These are phyloP conservation scores for Trachythela sp. DNA, from an alignment of 64 coral and sea anemone species.

Conservation along the genomic window DNA sequence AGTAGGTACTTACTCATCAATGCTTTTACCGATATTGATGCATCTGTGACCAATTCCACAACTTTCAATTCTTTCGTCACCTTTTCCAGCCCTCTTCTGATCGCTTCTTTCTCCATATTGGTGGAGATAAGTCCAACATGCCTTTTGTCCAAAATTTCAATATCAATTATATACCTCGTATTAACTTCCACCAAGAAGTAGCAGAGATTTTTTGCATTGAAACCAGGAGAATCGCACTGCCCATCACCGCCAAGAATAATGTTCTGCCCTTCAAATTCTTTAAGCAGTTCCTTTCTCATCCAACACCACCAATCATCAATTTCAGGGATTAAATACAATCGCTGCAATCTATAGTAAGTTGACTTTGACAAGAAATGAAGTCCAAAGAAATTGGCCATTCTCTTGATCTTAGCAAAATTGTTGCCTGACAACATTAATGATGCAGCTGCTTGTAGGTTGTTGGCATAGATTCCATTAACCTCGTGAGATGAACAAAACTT, in stretches of 20 bases:
- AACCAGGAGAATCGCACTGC: conserved; percentile 57
- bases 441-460: conserved; percentile 44
- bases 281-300: conserved; percentile 15
- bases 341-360: conserved; percentile 39
- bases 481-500: conserved; percentile 32
- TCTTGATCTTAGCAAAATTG: conserved; percentile 22
- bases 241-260: conserved; percentile 51
- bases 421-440: conserved; percentile 34
- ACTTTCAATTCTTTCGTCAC: conserved; percentile 10
- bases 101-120: not conserved
- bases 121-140: not conserved
- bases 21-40: conserved; percentile 2
- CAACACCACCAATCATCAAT: conserved; percentile 59
- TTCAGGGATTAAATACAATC: conserved; percentile 42
- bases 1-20: not conserved
- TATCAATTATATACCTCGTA: conserved; percentile 24
- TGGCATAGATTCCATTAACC: conserved; percentile 26
- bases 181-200: conserved; percentile 27
- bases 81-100: not conserved
- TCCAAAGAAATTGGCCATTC: conserved; percentile 41
- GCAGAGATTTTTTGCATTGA: conserved; percentile 43
- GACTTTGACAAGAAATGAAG: conserved; percentile 42
- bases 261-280: conserved; percentile 17
- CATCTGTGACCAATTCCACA: conserved; percentile 27
- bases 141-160: too few species aligned